Conservation (phyloP, 2,797 vertebrate species). For the Clangula hyemalis region DNA sequence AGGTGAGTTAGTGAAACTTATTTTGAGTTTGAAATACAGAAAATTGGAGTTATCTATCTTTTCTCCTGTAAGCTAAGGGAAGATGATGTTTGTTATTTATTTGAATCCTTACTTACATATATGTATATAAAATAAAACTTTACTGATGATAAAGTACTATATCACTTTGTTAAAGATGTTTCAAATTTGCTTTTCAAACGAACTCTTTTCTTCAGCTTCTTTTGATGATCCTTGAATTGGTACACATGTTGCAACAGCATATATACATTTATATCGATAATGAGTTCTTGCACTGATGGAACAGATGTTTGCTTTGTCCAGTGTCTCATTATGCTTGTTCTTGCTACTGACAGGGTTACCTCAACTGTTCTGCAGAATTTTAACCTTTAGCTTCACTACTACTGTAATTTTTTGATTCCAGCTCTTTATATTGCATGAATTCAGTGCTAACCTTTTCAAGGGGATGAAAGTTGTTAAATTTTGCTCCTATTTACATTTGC, state of each 20-base stretch:
- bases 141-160: neutral
- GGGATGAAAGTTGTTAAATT: neutral
- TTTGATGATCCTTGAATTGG: neutral
- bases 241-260: neutral
- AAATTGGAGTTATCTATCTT: neutral
- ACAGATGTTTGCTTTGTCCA: neutral
- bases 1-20: neutral
- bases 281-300: neutral
- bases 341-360: slow-evolving; percentile 1
- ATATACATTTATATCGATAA: neutral
- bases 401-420: neutral
- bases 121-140: too few relatives aligned
- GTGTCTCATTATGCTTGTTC: neutral
- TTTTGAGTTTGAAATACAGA: neutral
- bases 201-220: neutral
- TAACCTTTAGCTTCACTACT: neutral
- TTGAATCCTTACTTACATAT: neutral
- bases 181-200: neutral
- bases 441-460: neutral
- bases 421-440: neutral
- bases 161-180: neutral
- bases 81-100: neutral
- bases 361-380: neutral
- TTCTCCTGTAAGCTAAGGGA: neutral
- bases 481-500: neutral